Conservation (phyloP, 2,797 vertebrate species). For the Micromesistius poutassou region DNA sequence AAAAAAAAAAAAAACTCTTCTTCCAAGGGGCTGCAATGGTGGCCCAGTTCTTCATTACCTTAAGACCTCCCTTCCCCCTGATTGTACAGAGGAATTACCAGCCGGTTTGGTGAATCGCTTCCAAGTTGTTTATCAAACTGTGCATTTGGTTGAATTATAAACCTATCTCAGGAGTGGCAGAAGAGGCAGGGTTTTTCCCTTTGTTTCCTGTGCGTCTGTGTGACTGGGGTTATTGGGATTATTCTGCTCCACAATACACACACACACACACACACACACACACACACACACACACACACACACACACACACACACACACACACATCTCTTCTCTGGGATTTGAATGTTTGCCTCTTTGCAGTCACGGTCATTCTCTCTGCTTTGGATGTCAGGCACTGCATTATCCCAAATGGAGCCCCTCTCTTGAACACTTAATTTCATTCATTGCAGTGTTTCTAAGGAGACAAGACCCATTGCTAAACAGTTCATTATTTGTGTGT, state of each 20-base stretch:
- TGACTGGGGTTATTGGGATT: slow-evolving; percentile 76
- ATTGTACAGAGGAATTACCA: slow-evolving; percentile 76
- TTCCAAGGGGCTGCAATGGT: slow-evolving; percentile 69
- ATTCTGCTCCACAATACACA: slow-evolving; percentile 74
- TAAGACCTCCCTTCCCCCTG: slow-evolving; percentile 59
- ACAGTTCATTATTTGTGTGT: slow-evolving; percentile 22
- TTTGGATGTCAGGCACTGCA: slow-evolving; percentile 58
- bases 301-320: slow-evolving; percentile 4
- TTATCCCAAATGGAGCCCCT: slow-evolving; percentile 50
- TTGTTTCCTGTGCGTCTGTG: slow-evolving; percentile 70
- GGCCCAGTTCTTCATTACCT: slow-evolving; percentile 81
- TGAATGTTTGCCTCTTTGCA: slow-evolving; percentile 72
- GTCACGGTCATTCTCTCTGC: slow-evolving; percentile 71
- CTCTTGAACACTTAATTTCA: not conserved
- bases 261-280: slow-evolving; percentile 27
- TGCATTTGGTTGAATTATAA: slow-evolving; percentile 75
- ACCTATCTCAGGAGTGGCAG: slow-evolving; percentile 73
- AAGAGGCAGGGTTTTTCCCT: slow-evolving; percentile 66
- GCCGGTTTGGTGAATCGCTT: slow-evolving; percentile 74
- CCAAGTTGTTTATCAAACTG: slow-evolving; percentile 79
- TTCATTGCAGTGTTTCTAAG: slow-evolving; percentile 19
- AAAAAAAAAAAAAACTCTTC: slow-evolving; percentile 24
- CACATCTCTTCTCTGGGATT: slow-evolving; percentile 70
- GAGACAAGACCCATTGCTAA: slow-evolving; percentile 30
- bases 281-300: slow-evolving; percentile 22